Conservation (phyloP, 2,797 vertebrate species). For the Crypturellus tataupa region DNA sequence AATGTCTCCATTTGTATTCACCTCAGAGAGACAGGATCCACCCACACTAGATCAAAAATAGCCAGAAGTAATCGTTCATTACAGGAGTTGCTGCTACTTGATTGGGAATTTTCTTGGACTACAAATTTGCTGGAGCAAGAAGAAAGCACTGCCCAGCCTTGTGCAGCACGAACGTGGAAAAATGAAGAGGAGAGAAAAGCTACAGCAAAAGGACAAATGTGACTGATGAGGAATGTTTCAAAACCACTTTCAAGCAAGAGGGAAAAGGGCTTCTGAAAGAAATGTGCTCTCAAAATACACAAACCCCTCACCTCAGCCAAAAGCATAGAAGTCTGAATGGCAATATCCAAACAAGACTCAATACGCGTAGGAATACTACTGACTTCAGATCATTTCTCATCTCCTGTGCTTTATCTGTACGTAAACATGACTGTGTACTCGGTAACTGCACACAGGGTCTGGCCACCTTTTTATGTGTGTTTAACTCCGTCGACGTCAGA, state of each 20-base stretch:
- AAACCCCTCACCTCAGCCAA: background rate
- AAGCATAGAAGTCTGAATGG: background rate
- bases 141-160: background rate
- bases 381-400: background rate
- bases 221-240: background rate
- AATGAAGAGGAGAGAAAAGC: background rate
- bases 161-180: rapidly evolving
- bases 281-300: rapidly evolving
- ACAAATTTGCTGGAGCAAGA: background rate
- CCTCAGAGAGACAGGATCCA: background rate
- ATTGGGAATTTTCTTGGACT: background rate
- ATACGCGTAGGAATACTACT: background rate
- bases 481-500: background rate
- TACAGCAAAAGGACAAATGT: background rate
- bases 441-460: background rate
- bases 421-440: background rate
- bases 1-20: background rate
- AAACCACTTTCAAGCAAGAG: background rate
- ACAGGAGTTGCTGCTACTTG: background rate
- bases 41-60: background rate
- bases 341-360: background rate
- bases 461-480: background rate
- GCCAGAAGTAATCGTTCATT: background rate
- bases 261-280: background rate
- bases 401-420: background rate